A percentile compares a stretch with the other conserved stretches of the same genome.
Evolutionary conservation across 2,797 vertebrate genomes (phyloP).

Genomic region (Ambastaia sidthimunki): DNA sequence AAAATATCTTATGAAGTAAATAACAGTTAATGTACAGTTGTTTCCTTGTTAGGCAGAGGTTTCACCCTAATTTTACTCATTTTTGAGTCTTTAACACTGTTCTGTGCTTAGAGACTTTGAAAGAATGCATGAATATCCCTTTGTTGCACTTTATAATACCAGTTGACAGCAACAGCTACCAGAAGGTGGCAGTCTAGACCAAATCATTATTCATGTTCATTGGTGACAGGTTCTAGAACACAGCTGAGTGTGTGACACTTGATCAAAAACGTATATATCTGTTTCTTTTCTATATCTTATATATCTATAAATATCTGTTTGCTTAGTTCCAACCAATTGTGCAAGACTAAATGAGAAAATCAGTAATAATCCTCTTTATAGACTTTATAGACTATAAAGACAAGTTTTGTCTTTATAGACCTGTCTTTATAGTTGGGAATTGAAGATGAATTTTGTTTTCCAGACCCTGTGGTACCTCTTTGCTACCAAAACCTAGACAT

Average conservation of each 20-base stretch:
- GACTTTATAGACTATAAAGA: too few species aligned
- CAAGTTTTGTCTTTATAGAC: too few species aligned
- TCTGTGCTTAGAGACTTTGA: background rate
- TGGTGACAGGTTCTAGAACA: background rate
- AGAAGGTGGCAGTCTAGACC: slow-evolving; percentile 72
- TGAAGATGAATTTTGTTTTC: background rate
- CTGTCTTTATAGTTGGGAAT: too few species aligned
- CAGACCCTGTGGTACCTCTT: background rate
- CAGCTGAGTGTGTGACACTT: background rate
- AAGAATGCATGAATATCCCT: slow-evolving; percentile 41
- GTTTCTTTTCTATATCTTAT: too few species aligned
- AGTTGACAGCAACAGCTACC: slow-evolving; percentile 49
- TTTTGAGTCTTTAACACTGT: background rate
- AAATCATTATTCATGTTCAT: slow-evolving; percentile 36
- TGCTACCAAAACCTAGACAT: too few species aligned
- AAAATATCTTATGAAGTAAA: background rate
- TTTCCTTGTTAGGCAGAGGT: background rate
- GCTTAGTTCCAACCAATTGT: background rate
- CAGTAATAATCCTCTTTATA: too few species aligned
- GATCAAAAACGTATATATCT: background rate
- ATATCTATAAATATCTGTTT: too few species aligned
- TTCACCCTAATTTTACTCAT: background rate
- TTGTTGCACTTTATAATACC: background rate
- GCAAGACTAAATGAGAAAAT: background rate
- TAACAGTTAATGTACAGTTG: background rate